Evolutionary conservation across 1,140 invertebrate genomes (phyloP).

Genomic region (Myzus persicae): DNA sequence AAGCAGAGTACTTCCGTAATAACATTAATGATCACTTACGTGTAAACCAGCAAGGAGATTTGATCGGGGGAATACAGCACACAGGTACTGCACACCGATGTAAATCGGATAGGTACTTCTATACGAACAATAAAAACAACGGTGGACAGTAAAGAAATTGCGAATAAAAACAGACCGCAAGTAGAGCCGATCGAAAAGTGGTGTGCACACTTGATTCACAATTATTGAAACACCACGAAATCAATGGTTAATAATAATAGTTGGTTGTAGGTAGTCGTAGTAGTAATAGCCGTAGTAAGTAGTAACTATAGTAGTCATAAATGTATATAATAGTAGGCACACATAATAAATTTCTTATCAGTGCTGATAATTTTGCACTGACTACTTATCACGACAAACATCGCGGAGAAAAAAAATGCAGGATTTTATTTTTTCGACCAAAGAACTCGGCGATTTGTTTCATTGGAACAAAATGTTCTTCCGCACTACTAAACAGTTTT

Average conservation of each 20-base stretch:
- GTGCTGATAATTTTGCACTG: slow-evolving; percentile 43
- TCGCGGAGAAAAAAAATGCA: background rate
- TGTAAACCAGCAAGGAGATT: background rate
- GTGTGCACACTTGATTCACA: background rate
- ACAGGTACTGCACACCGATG: background rate
- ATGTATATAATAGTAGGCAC: background rate
- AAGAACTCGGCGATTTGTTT: background rate
- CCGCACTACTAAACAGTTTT: background rate
- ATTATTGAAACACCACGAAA: background rate
- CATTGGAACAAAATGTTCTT: background rate
- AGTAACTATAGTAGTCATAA: background rate
- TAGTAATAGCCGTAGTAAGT: too few species aligned
- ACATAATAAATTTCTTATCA: slow-evolving; percentile 37
- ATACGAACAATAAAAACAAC: background rate
- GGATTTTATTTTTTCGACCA: background rate
- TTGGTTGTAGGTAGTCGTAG: background rate
- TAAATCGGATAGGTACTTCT: background rate
- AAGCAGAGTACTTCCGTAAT: background rate
- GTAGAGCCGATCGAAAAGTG: background rate
- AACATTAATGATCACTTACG: background rate
- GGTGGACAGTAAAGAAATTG: background rate
- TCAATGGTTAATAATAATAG: slow-evolving; percentile 8
- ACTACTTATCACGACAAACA: slow-evolving; percentile 35
- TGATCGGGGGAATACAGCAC: background rate
- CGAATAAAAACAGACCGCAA: background rate